phyloP scores from a whole-genome alignment of 2,797 vertebrate species.

The Cyprinella venusta region DNA sequence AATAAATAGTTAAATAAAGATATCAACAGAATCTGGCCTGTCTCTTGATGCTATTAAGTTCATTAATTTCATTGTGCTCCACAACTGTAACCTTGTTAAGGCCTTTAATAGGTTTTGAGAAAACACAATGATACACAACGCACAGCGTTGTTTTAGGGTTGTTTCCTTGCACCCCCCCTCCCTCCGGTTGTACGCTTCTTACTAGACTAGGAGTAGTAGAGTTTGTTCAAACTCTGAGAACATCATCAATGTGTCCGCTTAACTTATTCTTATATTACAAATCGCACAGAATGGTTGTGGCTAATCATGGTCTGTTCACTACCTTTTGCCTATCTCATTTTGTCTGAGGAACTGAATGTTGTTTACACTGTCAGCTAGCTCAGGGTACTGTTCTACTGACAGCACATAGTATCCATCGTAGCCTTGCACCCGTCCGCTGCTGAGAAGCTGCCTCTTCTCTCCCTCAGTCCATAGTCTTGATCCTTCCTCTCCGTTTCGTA shows the following conservation, averaged over 20 bases:
- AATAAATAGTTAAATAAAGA: slow-evolving; percentile 57
- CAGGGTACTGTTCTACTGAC: slow-evolving; percentile 98
- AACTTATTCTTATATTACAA: background rate
- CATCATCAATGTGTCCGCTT: slow-evolving; percentile 16
- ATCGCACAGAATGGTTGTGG: background rate
- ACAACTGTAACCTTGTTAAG: slow-evolving; percentile 86
- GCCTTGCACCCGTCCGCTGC: slow-evolving; percentile 92
- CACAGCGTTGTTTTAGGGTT: slow-evolving; percentile 78
- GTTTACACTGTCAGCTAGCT: slow-evolving; percentile 95
- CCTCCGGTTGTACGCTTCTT: background rate
- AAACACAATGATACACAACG: slow-evolving; percentile 83
- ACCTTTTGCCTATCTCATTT: slow-evolving; percentile 99
- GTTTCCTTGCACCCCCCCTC: too few species aligned
- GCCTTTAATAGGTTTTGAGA: slow-evolving; percentile 81
- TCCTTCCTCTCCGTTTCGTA: slow-evolving; percentile 94
- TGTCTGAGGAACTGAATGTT: slow-evolving; percentile 99
- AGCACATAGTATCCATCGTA: slow-evolving; percentile 99
- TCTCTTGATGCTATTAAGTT: slow-evolving; percentile 73
- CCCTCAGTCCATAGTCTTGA: slow-evolving; percentile 96
- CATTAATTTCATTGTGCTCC: slow-evolving; percentile 86
- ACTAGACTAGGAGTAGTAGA: slow-evolving; percentile 9
- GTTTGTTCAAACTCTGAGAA: slow-evolving; percentile 22
- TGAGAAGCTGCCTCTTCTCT: slow-evolving; percentile 96
- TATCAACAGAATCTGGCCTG: slow-evolving; percentile 59
- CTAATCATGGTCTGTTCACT: slow-evolving; percentile 76